Evolutionary conservation across 2,797 vertebrate species (phyloP).

Genomic region (Clangula hyemalis): DNA sequence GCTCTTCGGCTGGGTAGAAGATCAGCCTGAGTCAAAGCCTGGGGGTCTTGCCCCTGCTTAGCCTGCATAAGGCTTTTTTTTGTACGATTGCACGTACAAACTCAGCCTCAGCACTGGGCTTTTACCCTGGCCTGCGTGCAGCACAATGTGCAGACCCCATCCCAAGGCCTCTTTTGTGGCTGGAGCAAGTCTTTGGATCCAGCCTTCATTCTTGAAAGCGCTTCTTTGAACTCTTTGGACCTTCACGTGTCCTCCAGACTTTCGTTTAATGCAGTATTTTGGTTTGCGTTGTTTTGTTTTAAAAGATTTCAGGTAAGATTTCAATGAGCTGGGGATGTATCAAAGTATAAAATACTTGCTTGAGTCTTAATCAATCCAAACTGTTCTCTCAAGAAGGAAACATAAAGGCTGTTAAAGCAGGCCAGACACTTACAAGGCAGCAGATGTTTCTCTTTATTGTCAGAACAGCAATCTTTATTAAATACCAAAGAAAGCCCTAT

Average conservation of each 20-base stretch:
- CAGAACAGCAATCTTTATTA: conserved; percentile 60
- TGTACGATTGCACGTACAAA: background rate
- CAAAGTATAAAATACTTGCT: conserved; percentile 24
- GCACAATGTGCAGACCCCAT: background rate
- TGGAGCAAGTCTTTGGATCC: conserved; percentile 14
- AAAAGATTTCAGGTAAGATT: conserved; percentile 55
- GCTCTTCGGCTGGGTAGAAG: background rate
- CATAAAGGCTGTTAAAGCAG: conserved; percentile 13
- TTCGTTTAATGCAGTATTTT: background rate
- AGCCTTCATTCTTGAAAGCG: background rate
- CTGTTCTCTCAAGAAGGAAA: conserved; percentile 34
- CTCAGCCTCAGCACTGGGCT: background rate
- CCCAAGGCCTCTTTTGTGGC: background rate
- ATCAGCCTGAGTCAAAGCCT: background rate
- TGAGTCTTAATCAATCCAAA: conserved; percentile 54
- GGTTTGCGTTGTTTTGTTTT: background rate
- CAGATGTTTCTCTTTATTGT: conserved; percentile 71
- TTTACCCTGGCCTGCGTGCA: background rate
- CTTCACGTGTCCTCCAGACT: conserved; percentile 39
- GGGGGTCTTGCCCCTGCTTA: background rate
- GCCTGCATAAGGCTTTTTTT: rapidly evolving
- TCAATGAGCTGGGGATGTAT: conserved; percentile 19
- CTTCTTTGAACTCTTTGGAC: conserved; percentile 45
- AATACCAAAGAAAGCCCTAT: conserved; percentile 65
- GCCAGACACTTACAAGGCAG: conserved; percentile 26